Conservation (phyloP, 2,797 vertebrate genomes). For the Rhinatrema bivittatum region DNA sequence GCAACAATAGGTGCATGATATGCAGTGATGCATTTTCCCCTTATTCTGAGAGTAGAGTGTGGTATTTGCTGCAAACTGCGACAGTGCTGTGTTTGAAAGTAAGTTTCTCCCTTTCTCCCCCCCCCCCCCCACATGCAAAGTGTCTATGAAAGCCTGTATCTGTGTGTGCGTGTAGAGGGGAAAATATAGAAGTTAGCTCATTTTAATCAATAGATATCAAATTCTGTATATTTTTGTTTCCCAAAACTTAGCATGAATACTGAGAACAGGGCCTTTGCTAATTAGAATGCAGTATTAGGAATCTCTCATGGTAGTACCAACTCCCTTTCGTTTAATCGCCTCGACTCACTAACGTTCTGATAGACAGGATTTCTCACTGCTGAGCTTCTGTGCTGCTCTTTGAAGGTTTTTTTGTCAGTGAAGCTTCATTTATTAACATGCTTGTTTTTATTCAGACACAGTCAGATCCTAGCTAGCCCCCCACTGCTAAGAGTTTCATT, state of each 20-base stretch:
- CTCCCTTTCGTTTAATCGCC: constrained; percentile 39
- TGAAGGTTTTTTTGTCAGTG: neutral
- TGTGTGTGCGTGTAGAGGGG: neutral
- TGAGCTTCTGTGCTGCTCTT: constrained; percentile 10
- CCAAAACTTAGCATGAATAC: constrained; percentile 23
- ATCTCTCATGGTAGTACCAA: constrained; percentile 27
- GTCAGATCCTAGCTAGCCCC: constrained; percentile 5
- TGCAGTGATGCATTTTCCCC: no score
- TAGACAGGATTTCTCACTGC: constrained; percentile 19
- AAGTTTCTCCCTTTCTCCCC: no score
- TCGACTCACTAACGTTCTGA: constrained; percentile 18
- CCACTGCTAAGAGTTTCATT: constrained; percentile 20
- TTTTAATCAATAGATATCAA: constrained; percentile 2
- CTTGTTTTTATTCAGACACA: constrained; percentile 16
- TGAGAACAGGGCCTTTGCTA: constrained; percentile 24
- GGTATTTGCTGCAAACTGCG: no score
- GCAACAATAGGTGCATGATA: no score
- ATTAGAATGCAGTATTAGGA: constrained; percentile 34
- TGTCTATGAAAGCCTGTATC: no score
- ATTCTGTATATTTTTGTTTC: neutral
- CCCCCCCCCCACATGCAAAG: no score
- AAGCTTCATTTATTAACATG: neutral
- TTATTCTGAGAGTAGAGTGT: no score
- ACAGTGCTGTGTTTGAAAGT: no score
- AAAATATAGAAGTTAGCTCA: neutral